These are phyloP conservation scores for Rachycentron canadum DNA, from an alignment of 2,797 vertebrate genomes.

Conservation along the genomic window DNA sequence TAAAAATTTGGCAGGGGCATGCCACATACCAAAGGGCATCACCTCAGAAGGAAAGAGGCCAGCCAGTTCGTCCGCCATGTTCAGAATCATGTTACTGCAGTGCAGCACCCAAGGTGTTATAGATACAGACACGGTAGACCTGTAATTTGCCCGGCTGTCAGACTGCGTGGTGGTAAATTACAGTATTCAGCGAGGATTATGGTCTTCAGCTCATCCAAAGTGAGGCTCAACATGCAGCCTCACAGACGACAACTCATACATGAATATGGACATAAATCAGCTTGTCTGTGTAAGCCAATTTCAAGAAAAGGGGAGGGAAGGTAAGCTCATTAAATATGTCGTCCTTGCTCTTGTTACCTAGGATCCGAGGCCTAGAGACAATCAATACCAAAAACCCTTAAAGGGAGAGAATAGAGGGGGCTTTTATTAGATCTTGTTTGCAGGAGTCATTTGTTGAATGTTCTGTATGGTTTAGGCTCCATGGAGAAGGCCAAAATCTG, in stretches of 20 bases:
- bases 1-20: conserved; percentile 62
- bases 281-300: conserved; percentile 63
- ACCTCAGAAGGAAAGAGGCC: conserved; percentile 55
- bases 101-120: conserved; percentile 73
- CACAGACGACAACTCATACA: conserved; percentile 66
- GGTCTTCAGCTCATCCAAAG: conserved; percentile 72
- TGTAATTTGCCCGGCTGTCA: conserved; percentile 83
- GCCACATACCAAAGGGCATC: conserved; percentile 77
- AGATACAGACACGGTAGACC: conserved; percentile 74
- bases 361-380: conserved; percentile 12
- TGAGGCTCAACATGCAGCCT: conserved; percentile 73
- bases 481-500: conserved; percentile 36
- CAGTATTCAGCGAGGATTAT: conserved; percentile 81
- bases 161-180: conserved; percentile 81
- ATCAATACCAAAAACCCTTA: conserved; percentile 24
- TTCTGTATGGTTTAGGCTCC: conserved; percentile 42
- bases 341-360: conserved; percentile 31
- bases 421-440: conserved; percentile 38
- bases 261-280: conserved; percentile 70
- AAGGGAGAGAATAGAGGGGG: conserved; percentile 17
- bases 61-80: conserved; percentile 42
- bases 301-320: conserved; percentile 37
- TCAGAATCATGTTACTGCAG: conserved; percentile 63
- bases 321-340: conserved; percentile 49
- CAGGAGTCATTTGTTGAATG: conserved; percentile 28